phyloP scores from a whole-genome alignment of 2,797 vertebrate species.

The Macropus fuliginosus region DNA sequence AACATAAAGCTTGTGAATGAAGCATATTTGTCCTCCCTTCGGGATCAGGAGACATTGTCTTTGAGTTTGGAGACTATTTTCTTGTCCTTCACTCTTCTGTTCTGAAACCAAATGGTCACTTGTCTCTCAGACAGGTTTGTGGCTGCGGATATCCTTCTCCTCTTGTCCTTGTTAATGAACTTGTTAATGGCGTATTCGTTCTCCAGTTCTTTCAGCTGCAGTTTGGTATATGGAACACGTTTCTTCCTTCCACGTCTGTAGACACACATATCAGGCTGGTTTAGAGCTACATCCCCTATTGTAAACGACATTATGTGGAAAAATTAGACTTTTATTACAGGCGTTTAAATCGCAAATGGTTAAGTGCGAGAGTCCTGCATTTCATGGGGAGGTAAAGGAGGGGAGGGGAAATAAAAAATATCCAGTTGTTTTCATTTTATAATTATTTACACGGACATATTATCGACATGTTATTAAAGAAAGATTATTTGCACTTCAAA shows the following conservation, averaged over 20 bases:
- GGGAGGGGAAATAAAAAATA: constrained; percentile 72
- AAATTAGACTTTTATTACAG: constrained; percentile 81
- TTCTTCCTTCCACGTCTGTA: constrained; percentile 91
- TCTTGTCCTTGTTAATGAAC: constrained; percentile 99
- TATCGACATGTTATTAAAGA: constrained; percentile 79
- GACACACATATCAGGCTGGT: constrained; percentile 89
- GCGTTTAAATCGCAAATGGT: constrained; percentile 64
- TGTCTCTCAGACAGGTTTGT: constrained; percentile 91
- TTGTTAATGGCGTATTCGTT: constrained; percentile 95
- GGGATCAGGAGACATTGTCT: constrained; percentile 87
- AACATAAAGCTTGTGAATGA: constrained; percentile 71
- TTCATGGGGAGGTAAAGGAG: constrained; percentile 32
- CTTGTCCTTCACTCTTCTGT: constrained; percentile 92
- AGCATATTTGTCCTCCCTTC: constrained; percentile 72
- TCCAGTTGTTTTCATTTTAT: constrained; percentile 79
- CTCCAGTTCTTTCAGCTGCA: constrained; percentile 94
- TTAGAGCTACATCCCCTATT: constrained; percentile 88
- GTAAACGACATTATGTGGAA: constrained; percentile 80
- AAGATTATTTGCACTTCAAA: constrained; percentile 76
- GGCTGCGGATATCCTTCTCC: constrained; percentile 92
- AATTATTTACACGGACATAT: constrained; percentile 80
- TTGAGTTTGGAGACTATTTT: constrained; percentile 90
- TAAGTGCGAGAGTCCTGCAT: constrained; percentile 56
- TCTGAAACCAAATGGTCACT: constrained; percentile 94
- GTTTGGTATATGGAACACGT: constrained; percentile 90